phyloP scores from a whole-genome alignment of 2,888 invertebrate genomes.

The Ennomos erosarius region DNA sequence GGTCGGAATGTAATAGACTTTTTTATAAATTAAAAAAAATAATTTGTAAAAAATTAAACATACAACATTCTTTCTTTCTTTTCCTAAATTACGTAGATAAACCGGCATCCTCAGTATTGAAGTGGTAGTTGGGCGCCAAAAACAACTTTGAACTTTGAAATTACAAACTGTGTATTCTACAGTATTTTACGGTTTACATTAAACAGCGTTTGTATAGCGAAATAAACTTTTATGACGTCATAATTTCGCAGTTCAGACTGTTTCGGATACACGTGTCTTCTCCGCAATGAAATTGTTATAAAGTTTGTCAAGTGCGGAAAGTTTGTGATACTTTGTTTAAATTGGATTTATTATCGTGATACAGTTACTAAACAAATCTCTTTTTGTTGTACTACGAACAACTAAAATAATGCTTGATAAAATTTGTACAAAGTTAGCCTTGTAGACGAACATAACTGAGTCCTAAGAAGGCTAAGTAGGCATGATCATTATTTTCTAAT shows the following conservation, averaged over 20 bases:
- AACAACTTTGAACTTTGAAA: constrained; percentile 6
- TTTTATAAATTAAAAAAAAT: too few relatives aligned
- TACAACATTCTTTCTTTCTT: too few relatives aligned
- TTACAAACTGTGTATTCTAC: constrained; percentile 4
- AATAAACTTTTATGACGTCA: constrained; percentile 34
- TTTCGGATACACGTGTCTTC: constrained; percentile 29
- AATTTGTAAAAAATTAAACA: too few relatives aligned
- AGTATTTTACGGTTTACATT: constrained; percentile 11
- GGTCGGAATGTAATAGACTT: background rate
- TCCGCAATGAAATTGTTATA: constrained; percentile 28
- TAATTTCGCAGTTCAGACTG: constrained; percentile 29
- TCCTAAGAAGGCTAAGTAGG: too few relatives aligned
- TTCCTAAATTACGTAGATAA: too few relatives aligned
- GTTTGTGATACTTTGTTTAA: constrained; percentile 26
- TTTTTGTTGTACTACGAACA: constrained; percentile 8
- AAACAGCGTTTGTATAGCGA: constrained; percentile 20
- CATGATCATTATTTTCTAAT: too few relatives aligned
- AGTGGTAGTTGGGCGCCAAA: constrained; percentile 20
- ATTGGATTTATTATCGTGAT: constrained; percentile 18
- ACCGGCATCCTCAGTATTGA: too few relatives aligned
- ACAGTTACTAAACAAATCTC: constrained; percentile 16
- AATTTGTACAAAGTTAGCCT: too few relatives aligned
- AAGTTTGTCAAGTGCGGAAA: constrained; percentile 20
- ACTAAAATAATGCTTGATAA: too few relatives aligned
- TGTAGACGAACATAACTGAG: too few relatives aligned